Evolutionary conservation across 1,140 invertebrate genomes (phyloP).

Genomic region (Gryon sp.): DNA sequence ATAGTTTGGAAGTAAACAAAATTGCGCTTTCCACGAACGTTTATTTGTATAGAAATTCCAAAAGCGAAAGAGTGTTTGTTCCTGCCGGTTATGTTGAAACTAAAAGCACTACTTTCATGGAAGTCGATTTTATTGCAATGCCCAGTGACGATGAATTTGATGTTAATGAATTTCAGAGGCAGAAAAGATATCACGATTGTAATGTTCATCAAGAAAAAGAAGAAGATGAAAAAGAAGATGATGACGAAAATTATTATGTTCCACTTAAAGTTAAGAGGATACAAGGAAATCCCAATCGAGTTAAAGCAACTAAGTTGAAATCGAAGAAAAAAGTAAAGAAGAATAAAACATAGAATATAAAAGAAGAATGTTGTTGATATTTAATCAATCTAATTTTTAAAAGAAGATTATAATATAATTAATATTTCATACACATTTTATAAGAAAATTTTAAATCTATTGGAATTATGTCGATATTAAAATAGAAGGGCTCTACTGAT

Average conservation of each 20-base stretch:
- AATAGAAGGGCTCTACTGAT: too few relatives aligned
- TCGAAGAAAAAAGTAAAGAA: slow-evolving; percentile 23
- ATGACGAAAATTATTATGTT: slow-evolving; percentile 62
- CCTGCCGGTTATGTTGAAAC: slow-evolving; percentile 33
- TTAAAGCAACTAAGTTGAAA: slow-evolving; percentile 72
- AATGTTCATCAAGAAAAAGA: neutral
- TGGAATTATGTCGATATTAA: too few relatives aligned
- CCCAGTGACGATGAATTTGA: slow-evolving; percentile 19
- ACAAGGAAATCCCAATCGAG: slow-evolving; percentile 69
- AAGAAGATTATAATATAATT: too few relatives aligned
- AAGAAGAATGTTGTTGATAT: too few relatives aligned
- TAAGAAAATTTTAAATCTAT: too few relatives aligned
- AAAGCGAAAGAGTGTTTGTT: slow-evolving; percentile 66
- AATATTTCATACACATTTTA: too few relatives aligned
- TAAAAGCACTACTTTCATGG: neutral
- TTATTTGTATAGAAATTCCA: slow-evolving; percentile 67
- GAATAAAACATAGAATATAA: too few relatives aligned
- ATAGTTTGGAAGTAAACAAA: slow-evolving; percentile 16
- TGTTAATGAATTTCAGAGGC: slow-evolving; percentile 20
- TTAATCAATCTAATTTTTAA: too few relatives aligned
- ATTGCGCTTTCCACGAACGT: slow-evolving; percentile 50
- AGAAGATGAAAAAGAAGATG: neutral
- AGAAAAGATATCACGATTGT: slow-evolving; percentile 20
- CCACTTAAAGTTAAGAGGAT: slow-evolving; percentile 74
- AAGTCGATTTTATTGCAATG: slow-evolving; percentile 62